Evolutionary conservation across 2,113 vertebrate genomes (phyloP).

Genomic region (Acrocephalus arundinaceus): DNA sequence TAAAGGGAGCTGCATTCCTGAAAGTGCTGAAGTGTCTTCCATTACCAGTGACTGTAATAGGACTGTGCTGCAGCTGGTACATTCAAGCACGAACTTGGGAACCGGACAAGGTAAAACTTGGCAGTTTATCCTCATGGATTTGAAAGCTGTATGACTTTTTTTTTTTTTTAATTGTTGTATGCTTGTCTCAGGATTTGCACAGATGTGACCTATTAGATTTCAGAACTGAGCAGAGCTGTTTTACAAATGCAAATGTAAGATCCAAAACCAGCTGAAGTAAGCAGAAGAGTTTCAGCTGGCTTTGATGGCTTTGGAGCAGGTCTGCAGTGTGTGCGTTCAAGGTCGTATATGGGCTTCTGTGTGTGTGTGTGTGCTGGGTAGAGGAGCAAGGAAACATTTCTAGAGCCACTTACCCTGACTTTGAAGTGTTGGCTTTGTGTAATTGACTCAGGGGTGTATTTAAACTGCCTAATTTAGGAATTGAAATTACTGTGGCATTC

Average conservation of each 20-base stretch:
- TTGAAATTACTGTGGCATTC: background rate
- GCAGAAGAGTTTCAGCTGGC: constrained; percentile 4
- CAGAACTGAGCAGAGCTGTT: background rate
- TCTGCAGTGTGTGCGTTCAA: background rate
- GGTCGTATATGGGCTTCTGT: background rate
- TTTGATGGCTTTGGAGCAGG: background rate
- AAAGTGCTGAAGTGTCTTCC: background rate
- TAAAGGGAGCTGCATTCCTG: background rate
- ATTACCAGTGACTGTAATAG: background rate
- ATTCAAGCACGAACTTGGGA: background rate
- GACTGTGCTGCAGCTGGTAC: background rate
- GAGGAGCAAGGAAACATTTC: background rate
- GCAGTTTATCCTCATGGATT: background rate
- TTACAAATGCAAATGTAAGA: background rate
- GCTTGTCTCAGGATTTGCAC: background rate
- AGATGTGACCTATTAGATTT: background rate
- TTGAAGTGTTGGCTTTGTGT: background rate
- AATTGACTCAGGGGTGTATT: background rate
- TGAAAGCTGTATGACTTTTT: background rate
- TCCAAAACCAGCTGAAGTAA: background rate
- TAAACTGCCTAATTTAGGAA: background rate
- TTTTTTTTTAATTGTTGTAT: background rate
- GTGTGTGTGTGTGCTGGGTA: background rate
- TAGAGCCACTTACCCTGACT: background rate
- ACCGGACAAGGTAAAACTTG: background rate